phyloP scores from a whole-genome alignment of 53 echinoderm and acorn worm genomes.

The Paracentrotus lividus region DNA sequence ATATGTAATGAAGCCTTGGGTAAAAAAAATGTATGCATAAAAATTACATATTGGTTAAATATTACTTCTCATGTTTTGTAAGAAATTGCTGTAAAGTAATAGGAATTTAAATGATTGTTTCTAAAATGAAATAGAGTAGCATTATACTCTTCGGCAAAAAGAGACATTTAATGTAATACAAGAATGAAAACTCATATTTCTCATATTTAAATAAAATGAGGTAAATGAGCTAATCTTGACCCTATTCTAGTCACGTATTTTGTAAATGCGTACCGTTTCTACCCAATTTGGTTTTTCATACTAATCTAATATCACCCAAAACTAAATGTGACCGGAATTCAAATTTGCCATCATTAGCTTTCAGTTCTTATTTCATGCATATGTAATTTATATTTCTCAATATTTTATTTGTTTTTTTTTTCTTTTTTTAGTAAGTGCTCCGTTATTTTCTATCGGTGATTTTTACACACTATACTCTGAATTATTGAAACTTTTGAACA shows the following conservation, averaged over 20 bases:
- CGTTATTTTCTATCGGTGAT: no score
- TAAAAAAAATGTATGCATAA: not conserved
- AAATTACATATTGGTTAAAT: not conserved
- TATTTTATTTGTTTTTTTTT: no score
- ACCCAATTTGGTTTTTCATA: constrained; percentile 29
- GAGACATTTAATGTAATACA: not conserved
- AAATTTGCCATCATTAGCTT: not conserved
- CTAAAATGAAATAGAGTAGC: not conserved
- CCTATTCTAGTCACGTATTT: constrained; percentile 6
- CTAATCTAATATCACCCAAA: not conserved
- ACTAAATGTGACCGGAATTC: not conserved
- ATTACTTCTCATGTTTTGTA: not conserved
- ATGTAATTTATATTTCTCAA: no score
- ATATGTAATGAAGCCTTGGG: not conserved
- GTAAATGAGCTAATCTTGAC: not conserved
- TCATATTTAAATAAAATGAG: not conserved
- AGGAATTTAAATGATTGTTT: not conserved
- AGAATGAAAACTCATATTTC: not conserved
- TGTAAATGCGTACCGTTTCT: not conserved
- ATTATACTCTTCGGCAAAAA: not conserved
- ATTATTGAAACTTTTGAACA: no score
- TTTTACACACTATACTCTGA: no score
- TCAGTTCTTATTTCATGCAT: no score
- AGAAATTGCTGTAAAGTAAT: not conserved
- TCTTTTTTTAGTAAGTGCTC: no score